phyloP scores from a whole-genome alignment of 2,888 invertebrate genomes.

The Drosophila paucipuncta region DNA sequence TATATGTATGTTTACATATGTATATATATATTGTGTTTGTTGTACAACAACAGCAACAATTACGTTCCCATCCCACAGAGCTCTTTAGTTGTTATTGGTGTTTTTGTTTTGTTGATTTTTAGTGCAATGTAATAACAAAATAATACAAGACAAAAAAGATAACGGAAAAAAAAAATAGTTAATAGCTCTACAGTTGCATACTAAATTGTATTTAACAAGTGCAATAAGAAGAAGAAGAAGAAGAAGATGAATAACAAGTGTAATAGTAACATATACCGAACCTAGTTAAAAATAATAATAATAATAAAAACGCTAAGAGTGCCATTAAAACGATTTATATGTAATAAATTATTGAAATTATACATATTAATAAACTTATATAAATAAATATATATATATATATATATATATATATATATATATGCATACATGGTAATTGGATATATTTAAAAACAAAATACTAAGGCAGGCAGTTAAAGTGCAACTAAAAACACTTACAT shows the following conservation, averaged over 20 bases:
- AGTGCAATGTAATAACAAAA: conserved; percentile 25
- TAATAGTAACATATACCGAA: conserved; percentile 36
- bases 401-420: conserved; percentile 31
- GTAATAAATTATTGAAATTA: conserved; percentile 78
- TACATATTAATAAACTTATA: conserved; percentile 64
- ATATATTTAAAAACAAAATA: conserved; percentile 24
- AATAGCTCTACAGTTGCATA: conserved; percentile 20
- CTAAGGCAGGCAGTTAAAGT: conserved; percentile 59
- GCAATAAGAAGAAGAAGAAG: conserved; percentile 23
- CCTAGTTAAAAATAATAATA: conserved; percentile 31
- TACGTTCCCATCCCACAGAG: conserved; percentile 5
- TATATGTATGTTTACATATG: conserved; percentile 11
- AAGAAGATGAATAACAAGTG: conserved; percentile 12
- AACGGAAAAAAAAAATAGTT: conserved; percentile 3
- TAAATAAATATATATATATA: conserved; percentile 29
- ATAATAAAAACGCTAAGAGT: conserved; percentile 72
- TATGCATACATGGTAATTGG: conserved; percentile 33
- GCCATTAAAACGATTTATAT: conserved; percentile 71
- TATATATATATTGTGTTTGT: conserved; percentile 12
- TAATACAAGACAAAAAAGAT: conserved; percentile 3
- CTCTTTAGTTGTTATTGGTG: conserved; percentile 18
- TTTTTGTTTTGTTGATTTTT: conserved; percentile 28
- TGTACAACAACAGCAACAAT: conserved; percentile 4
- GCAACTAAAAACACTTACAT: conserved; percentile 54
- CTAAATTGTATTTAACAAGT: conserved; percentile 30